Conservation (phyloP, 2,797 vertebrate genomes). For the Luscinia megarhynchos region DNA sequence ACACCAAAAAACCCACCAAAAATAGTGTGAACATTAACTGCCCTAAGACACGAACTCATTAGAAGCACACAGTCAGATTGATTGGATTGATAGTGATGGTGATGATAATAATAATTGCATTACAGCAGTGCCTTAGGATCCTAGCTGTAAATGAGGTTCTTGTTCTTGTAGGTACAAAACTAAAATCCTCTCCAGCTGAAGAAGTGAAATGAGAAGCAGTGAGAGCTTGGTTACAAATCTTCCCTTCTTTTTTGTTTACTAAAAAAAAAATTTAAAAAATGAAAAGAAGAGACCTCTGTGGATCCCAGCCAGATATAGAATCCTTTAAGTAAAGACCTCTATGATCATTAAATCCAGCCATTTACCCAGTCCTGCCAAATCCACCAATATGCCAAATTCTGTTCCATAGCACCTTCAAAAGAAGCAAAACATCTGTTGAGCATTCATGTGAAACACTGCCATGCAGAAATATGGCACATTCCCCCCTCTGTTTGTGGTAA, state of each 20-base stretch:
- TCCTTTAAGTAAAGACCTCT: neutral
- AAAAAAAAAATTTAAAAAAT: neutral
- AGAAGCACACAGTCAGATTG: conserved; percentile 24
- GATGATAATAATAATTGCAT: conserved; percentile 33
- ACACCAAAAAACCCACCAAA: neutral
- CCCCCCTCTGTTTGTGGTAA: neutral
- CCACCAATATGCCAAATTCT: neutral
- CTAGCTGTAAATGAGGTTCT: conserved; percentile 8
- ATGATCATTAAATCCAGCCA: neutral
- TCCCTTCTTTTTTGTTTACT: neutral
- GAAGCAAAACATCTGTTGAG: neutral
- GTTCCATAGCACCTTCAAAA: neutral
- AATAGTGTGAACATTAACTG: neutral
- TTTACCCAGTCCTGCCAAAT: neutral
- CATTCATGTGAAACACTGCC: neutral
- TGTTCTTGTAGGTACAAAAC: neutral
- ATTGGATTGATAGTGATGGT: conserved; percentile 37
- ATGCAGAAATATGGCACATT: neutral
- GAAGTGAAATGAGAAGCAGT: neutral
- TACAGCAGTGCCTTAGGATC: conserved; percentile 30
- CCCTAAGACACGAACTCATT: conserved; percentile 20
- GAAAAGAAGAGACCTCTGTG: neutral
- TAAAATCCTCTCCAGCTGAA: neutral
- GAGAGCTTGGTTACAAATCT: neutral
- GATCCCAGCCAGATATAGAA: neutral